A percentile compares a stretch with the other conserved stretches of the same genome.
phyloP scores from a whole-genome alignment of 92 coral and sea anemone genomes.

The Actinernus sp. region DNA sequence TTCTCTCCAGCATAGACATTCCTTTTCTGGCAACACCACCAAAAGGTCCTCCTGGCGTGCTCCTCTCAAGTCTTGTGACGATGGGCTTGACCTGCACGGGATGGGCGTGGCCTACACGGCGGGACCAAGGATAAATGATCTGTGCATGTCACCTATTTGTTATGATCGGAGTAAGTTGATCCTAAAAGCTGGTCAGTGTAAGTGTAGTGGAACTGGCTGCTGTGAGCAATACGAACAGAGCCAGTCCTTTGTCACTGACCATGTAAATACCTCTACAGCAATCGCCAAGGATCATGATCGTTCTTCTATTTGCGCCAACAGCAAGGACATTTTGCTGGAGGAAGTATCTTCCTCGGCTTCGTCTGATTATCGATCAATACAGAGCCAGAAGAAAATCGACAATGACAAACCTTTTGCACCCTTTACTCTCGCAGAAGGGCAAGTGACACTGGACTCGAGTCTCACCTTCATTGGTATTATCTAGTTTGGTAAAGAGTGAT shows the following conservation, averaged over 20 bases:
- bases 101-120: background rate
- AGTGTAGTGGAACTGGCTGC: slow-evolving; percentile 6
- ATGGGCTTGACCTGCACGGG: background rate
- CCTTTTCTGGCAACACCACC: slow-evolving; percentile 16
- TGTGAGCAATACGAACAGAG: background rate
- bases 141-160: slow-evolving; percentile 55
- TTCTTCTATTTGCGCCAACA: slow-evolving; percentile 27
- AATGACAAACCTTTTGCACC: slow-evolving; percentile 3
- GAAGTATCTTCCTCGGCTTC: slow-evolving; percentile 48
- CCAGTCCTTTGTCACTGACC: slow-evolving; percentile 1
- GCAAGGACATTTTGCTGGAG: slow-evolving; percentile 29
- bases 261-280: background rate
- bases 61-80: slow-evolving; percentile 1
- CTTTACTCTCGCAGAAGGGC: slow-evolving; percentile 33
- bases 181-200: slow-evolving; percentile 9
- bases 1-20: slow-evolving; percentile 23
- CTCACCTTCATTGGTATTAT: slow-evolving; percentile 91
- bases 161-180: slow-evolving; percentile 45
- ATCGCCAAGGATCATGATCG: slow-evolving; percentile 15
- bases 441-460: slow-evolving; percentile 64
- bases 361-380: slow-evolving; percentile 10
- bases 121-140: background rate
- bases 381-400: slow-evolving; percentile 3
- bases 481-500: too few relatives aligned
- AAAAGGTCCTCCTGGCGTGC: slow-evolving; percentile 32